Conservation (phyloP, 2,113 vertebrate genomes). For the Pseudopodoces humilis region DNA sequence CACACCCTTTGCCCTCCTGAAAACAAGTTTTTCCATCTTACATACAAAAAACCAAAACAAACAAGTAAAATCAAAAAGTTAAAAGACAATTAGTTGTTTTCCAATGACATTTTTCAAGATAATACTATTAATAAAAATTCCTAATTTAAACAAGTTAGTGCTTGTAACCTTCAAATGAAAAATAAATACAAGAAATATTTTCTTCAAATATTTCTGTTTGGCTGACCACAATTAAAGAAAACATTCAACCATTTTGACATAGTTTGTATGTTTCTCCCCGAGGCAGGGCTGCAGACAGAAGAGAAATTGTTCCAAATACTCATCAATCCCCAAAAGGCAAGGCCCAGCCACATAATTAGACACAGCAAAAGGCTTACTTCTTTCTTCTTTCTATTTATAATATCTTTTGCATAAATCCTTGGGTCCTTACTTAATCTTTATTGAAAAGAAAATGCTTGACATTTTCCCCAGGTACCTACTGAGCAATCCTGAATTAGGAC, state of each 20-base stretch:
- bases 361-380: not conserved
- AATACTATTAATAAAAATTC: not conserved
- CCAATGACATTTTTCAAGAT: not conserved
- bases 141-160: not conserved
- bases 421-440: not conserved
- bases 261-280: not conserved
- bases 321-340: not conserved
- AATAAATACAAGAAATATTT: not conserved
- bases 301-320: constrained; percentile 24
- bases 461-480: not conserved
- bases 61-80: not conserved
- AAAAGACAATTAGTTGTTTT: not conserved
- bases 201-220: not conserved
- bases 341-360: constrained; percentile 15
- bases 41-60: not conserved
- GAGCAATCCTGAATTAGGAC: not conserved
- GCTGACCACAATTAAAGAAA: not conserved
- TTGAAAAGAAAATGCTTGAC: not conserved
- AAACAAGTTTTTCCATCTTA: not conserved
- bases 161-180: not conserved
- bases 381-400: constrained; percentile 1
- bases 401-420: constrained; percentile 9
- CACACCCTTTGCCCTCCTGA: not conserved
- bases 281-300: not conserved
- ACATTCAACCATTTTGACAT: not conserved